Conservation (phyloP, 1,140 invertebrate species). For the Saxidomus purpurata region DNA sequence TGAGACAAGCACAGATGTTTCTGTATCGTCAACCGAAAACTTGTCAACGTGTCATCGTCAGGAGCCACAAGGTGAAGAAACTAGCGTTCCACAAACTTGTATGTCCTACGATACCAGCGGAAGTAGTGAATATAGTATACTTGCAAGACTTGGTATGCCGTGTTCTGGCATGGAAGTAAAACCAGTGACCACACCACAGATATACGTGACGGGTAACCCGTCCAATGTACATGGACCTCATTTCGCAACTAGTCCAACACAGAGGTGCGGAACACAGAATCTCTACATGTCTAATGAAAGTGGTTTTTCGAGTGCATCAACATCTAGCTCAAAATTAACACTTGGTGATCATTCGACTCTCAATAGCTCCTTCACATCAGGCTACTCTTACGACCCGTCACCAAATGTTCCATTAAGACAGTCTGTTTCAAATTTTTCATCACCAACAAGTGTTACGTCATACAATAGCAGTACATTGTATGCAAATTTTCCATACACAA, state of each 20-base stretch:
- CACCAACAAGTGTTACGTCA: slow-evolving; percentile 41
- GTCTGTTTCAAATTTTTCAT: slow-evolving; percentile 47
- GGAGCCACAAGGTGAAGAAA: slow-evolving; percentile 96
- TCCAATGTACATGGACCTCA: slow-evolving; percentile 63
- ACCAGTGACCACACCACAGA: slow-evolving; percentile 82
- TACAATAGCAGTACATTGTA: slow-evolving; percentile 61
- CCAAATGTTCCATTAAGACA: slow-evolving; percentile 39
- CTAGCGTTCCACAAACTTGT: slow-evolving; percentile 70
- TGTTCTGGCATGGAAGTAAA: slow-evolving; percentile 73
- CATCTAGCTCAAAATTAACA: slow-evolving; percentile 60
- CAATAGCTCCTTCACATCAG: slow-evolving; percentile 25
- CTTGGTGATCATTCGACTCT: slow-evolving; percentile 21
- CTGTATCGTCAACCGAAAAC: slow-evolving; percentile 94
- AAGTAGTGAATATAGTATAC: slow-evolving; percentile 89
- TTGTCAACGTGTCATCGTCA: slow-evolving; percentile 95
- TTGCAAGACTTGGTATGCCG: slow-evolving; percentile 86
- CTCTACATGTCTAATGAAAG: slow-evolving; percentile 61
- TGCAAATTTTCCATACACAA: slow-evolving; percentile 54
- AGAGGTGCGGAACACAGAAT: background rate
- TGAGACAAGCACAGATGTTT: slow-evolving; percentile 93
- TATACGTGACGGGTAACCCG: slow-evolving; percentile 82
- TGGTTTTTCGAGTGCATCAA: slow-evolving; percentile 63
- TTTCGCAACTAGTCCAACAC: slow-evolving; percentile 46
- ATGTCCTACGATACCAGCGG: slow-evolving; percentile 87
- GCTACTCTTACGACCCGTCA: slow-evolving; percentile 42